Evolutionary conservation across 2,113 vertebrate species (phyloP).

Genomic region (Rissa tridactyla): DNA sequence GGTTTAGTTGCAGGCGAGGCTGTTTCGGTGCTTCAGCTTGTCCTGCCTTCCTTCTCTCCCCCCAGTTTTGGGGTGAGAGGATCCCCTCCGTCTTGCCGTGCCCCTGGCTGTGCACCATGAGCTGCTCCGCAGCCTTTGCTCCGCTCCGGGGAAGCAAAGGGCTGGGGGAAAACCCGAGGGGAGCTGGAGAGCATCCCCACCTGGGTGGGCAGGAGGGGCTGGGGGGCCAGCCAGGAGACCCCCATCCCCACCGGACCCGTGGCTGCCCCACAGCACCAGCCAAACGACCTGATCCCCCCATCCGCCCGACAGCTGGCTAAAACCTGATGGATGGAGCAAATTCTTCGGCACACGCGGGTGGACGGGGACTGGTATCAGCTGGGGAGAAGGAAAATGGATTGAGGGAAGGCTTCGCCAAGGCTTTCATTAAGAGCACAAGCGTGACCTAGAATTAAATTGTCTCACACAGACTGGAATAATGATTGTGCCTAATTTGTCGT

Average conservation of each 20-base stretch:
- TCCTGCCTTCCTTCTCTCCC: not conserved
- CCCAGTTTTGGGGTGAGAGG: not conserved
- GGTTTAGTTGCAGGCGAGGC: not conserved
- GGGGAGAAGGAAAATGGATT: conserved; percentile 56
- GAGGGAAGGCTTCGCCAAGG: conserved; percentile 56
- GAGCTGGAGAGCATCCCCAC: not conserved
- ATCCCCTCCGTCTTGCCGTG: fast-evolving
- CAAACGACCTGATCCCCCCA: not conserved
- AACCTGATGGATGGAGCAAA: conserved; percentile 26
- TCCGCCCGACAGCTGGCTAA: not conserved
- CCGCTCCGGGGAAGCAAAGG: not conserved
- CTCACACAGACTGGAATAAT: conserved; percentile 59
- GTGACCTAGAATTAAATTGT: conserved; percentile 64
- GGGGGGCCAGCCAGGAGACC: not conserved
- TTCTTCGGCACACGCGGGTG: not conserved
- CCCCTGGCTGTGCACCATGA: too few relatives aligned
- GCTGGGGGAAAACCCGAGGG: fast-evolving
- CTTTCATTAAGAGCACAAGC: conserved; percentile 56
- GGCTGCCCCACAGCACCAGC: not conserved
- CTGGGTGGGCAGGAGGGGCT: not conserved
- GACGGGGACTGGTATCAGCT: not conserved
- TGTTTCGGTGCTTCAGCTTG: not conserved
- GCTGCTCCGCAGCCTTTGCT: not conserved
- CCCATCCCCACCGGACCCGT: not conserved
- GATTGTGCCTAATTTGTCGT: conserved; percentile 53